phyloP scores from a whole-genome alignment of 2,113 vertebrate species.

The Callocephalon fimbriatum region DNA sequence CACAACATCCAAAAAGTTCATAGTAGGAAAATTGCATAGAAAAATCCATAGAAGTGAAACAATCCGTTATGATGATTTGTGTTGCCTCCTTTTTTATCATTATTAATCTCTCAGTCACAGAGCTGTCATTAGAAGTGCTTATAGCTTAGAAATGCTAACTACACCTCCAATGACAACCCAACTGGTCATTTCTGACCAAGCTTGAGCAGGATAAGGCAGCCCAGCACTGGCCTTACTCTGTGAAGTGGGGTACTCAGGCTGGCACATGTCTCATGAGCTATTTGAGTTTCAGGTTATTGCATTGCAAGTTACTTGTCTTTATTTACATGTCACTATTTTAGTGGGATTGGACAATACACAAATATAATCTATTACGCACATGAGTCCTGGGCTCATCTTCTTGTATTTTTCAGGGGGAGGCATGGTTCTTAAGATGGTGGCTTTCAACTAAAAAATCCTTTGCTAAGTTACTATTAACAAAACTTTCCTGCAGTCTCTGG shows the following conservation, averaged over 20 bases:
- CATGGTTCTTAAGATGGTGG: background rate
- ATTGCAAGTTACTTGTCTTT: background rate
- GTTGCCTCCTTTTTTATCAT: background rate
- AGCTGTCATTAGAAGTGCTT: background rate
- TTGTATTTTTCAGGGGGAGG: background rate
- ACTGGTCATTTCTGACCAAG: background rate
- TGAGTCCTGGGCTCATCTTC: background rate
- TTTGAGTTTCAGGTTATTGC: background rate
- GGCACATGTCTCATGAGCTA: background rate
- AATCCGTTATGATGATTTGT: background rate
- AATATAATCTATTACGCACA: background rate
- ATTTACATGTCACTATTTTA: background rate
- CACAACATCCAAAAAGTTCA: background rate
- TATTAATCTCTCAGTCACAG: background rate
- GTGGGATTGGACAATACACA: background rate
- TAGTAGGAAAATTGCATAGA: background rate
- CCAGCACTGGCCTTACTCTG: background rate
- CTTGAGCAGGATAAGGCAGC: background rate
- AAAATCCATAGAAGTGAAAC: background rate
- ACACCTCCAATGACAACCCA: background rate
- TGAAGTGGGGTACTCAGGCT: background rate
- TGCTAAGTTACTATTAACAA: background rate
- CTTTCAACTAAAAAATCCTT: background rate
- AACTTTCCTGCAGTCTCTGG: background rate
- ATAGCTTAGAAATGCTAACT: background rate